Evolutionary conservation across 2,888 invertebrate genomes (phyloP).

Genomic region (Drosophila nr. perissopoda): DNA sequence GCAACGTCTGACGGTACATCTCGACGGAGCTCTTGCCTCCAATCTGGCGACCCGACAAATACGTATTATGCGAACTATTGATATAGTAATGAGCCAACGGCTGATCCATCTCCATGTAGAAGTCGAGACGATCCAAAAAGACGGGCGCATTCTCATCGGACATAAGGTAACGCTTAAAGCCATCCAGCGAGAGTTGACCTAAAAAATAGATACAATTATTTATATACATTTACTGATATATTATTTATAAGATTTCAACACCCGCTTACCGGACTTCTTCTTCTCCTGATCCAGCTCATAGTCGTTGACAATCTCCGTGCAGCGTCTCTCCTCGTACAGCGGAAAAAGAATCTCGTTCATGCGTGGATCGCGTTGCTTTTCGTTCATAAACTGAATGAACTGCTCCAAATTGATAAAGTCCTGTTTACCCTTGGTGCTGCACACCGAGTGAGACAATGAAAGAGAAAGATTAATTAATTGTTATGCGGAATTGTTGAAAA

Average conservation of each 20-base stretch:
- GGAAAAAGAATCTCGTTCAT: slow-evolving; percentile 99
- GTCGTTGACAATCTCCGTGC: slow-evolving; percentile 95
- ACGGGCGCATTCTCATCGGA: slow-evolving; percentile 99
- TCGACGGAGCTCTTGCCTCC: slow-evolving; percentile 99
- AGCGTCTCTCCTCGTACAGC: slow-evolving; percentile 96
- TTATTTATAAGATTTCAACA: not conserved
- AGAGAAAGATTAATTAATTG: not conserved
- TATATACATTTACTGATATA: not conserved
- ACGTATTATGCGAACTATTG: slow-evolving; percentile 99
- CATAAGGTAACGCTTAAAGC: slow-evolving; percentile 99
- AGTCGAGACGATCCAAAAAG: slow-evolving; percentile 98
- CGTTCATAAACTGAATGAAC: slow-evolving; percentile 96
- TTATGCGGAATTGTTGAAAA: not conserved
- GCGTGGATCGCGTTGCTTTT: slow-evolving; percentile 98
- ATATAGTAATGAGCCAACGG: slow-evolving; percentile 99
- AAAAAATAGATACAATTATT: not conserved
- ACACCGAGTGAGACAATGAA: not conserved
- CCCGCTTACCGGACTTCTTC: slow-evolving; percentile 72
- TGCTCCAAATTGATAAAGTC: slow-evolving; percentile 94
- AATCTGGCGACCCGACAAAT: slow-evolving; percentile 97
- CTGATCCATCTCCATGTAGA: slow-evolving; percentile 99
- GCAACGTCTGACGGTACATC: slow-evolving; percentile 98
- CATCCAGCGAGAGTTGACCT: slow-evolving; percentile 96
- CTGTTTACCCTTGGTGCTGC: slow-evolving; percentile 94
- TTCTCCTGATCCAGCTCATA: slow-evolving; percentile 94